These are phyloP conservation scores for Callimico goeldii DNA, from an alignment of 2,797 vertebrate species.

Conservation along the genomic window DNA sequence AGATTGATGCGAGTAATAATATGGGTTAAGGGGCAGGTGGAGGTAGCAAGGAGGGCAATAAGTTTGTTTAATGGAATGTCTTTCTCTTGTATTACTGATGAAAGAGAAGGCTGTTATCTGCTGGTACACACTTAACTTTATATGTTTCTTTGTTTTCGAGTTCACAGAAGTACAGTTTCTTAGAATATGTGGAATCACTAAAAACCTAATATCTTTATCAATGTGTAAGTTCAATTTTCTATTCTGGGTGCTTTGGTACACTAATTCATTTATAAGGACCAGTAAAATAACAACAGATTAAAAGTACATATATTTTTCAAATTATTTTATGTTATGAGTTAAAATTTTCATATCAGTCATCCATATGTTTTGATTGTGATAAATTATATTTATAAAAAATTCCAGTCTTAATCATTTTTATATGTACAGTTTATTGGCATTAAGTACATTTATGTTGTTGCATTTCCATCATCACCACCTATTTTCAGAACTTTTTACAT, in stretches of 20 bases:
- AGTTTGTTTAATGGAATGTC: slow-evolving; percentile 73
- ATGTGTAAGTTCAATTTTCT: background rate
- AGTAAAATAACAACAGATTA: background rate
- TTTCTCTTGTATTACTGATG: slow-evolving; percentile 50
- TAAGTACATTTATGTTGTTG: background rate
- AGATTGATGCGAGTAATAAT: slow-evolving; percentile 80
- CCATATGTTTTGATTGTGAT: background rate
- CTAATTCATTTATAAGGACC: background rate
- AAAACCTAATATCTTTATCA: background rate
- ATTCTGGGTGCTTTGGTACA: background rate
- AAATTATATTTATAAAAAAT: background rate
- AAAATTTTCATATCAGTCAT: background rate
- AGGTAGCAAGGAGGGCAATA: slow-evolving; percentile 49
- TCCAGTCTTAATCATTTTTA: background rate
- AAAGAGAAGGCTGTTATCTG: slow-evolving; percentile 32
- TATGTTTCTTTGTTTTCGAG: slow-evolving; percentile 22
- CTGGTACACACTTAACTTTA: background rate
- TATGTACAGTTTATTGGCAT: background rate
- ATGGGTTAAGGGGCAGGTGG: slow-evolving; percentile 65
- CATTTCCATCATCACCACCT: no score
- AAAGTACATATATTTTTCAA: background rate
- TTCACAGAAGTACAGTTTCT: slow-evolving; percentile 6
- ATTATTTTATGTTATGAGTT: background rate
- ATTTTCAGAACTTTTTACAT: background rate
- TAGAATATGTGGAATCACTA: background rate